A percentile compares a stretch with the other conserved stretches of the same genome.
phyloP scores from a whole-genome alignment of 2,113 vertebrate genomes.

The Mustela nigripes region DNA sequence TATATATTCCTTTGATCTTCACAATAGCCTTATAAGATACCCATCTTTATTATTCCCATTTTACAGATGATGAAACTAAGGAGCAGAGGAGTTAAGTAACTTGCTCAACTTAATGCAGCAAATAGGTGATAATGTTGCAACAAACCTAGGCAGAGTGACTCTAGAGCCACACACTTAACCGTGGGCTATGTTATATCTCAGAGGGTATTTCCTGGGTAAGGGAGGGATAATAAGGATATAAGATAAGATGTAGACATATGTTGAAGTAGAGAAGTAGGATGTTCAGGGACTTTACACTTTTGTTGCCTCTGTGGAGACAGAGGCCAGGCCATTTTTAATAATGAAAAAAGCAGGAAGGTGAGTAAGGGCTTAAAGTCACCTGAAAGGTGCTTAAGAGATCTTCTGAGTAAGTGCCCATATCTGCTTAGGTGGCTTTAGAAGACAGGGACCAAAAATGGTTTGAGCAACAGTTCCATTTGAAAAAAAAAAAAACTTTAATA shows the following conservation, averaged over 20 bases:
- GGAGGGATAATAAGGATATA: background rate
- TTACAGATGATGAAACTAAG: background rate
- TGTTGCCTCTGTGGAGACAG: background rate
- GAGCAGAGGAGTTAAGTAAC: background rate
- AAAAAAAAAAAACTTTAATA: background rate
- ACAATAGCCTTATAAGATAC: background rate
- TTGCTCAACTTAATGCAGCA: background rate
- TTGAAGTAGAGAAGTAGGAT: background rate
- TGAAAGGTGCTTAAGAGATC: background rate
- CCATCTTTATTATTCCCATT: background rate
- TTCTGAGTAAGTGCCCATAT: background rate
- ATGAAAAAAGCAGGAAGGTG: background rate
- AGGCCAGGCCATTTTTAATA: background rate
- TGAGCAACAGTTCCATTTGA: background rate
- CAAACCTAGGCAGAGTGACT: background rate
- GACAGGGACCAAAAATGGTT: background rate
- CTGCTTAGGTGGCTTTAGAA: background rate
- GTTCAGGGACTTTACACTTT: background rate
- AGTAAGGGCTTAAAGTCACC: background rate
- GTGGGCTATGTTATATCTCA: background rate
- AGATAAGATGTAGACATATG: background rate
- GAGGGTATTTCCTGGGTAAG: background rate
- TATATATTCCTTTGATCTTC: background rate
- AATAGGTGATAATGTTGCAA: background rate
- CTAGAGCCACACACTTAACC: background rate